Percentiles rank a stretch among this genome's conserved stretches.
phyloP scores from a whole-genome alignment of 2,888 invertebrate genomes.

The Kryphioiulus occultus region DNA sequence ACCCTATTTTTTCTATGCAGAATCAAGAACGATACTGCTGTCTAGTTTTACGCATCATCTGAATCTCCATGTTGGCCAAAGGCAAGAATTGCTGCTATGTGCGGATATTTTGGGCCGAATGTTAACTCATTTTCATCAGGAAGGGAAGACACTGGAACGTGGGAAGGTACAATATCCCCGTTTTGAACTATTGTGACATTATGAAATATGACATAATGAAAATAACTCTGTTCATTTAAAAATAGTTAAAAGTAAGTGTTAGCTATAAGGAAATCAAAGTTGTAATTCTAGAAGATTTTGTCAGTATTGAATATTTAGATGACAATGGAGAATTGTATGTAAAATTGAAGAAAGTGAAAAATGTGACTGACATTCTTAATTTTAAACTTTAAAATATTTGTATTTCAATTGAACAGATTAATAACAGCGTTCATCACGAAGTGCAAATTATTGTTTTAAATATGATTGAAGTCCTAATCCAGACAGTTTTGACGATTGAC shows the following conservation, averaged over 20 bases:
- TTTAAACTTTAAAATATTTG: background rate
- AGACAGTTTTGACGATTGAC: conserved; percentile 82
- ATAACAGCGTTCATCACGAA: conserved; percentile 75
- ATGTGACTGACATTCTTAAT: conserved; percentile 62
- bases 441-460: conserved; percentile 83
- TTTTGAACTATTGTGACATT: background rate
- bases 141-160: conserved; percentile 61
- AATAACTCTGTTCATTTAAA: no score
- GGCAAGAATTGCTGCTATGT: conserved; percentile 83
- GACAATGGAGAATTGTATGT: no score
- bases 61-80: conserved; percentile 78
- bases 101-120: conserved; percentile 88
- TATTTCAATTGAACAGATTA: conserved; percentile 62
- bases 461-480: conserved; percentile 82
- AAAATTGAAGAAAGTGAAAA: no score
- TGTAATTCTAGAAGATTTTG: no score
- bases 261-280: no score
- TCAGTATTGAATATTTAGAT: no score
- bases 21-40: conserved; percentile 83
- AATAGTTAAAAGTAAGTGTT: no score
- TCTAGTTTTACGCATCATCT: conserved; percentile 85
- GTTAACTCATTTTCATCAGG: conserved; percentile 70
- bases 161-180: conserved; percentile 52
- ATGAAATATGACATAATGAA: background rate
- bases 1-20: conserved; percentile 64